A percentile compares a stretch with the other conserved stretches of the same genome.
These are phyloP conservation scores for Corynorhinus townsendii DNA, from an alignment of 2,113 vertebrate genomes.

Conservation along the genomic window DNA sequence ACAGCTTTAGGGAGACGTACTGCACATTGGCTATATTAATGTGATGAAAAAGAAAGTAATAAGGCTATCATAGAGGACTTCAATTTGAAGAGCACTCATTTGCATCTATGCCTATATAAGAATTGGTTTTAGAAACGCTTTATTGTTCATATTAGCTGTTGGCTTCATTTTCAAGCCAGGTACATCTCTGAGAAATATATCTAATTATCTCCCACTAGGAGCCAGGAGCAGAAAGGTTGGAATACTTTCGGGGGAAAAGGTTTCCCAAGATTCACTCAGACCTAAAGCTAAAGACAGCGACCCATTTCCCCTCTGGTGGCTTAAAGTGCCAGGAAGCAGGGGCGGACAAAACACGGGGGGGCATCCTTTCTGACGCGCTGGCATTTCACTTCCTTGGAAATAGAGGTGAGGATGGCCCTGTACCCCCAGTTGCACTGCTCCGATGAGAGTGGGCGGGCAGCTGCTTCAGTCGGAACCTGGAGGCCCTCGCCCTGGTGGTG, in stretches of 20 bases:
- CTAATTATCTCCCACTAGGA: background rate
- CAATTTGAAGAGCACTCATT: background rate
- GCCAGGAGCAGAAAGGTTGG: slow-evolving; percentile 10
- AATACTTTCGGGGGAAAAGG: slow-evolving; percentile 34
- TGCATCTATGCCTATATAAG: background rate
- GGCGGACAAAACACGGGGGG: background rate
- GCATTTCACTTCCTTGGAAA: slow-evolving; percentile 44
- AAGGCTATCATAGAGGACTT: background rate
- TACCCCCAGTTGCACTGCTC: background rate
- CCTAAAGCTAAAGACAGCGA: background rate
- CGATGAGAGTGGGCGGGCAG: background rate
- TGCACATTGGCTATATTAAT: background rate
- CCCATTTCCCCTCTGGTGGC: background rate
- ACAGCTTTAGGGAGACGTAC: background rate
- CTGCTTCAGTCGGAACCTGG: background rate
- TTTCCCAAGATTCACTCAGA: slow-evolving; percentile 30
- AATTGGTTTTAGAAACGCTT: background rate
- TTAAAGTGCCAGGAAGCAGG: background rate
- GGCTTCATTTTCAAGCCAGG: background rate
- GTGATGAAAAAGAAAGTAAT: background rate
- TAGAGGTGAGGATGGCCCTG: background rate
- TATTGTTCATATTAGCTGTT: background rate
- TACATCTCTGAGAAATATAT: background rate
- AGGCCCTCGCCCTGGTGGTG: background rate
- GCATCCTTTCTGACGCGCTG: background rate